A percentile compares a stretch with the other conserved stretches of the same genome.
These are phyloP conservation scores for Psephotus haematonotus DNA, from an alignment of 2,113 vertebrate genomes.

Conservation along the genomic window DNA sequence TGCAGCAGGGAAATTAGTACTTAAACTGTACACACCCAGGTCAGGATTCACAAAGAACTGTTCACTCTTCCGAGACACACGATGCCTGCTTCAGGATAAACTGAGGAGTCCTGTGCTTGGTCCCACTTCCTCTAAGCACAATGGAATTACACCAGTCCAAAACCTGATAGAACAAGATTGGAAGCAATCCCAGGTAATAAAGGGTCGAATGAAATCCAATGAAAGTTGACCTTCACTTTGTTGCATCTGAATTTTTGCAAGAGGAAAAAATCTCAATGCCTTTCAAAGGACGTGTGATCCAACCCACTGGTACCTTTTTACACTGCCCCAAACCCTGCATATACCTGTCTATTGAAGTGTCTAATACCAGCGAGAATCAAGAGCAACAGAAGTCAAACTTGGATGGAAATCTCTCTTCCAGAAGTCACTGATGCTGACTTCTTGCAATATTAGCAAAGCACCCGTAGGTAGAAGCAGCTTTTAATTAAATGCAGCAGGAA, in stretches of 20 bases:
- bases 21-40: neutral
- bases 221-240: neutral
- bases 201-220: neutral
- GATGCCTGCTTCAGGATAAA: neutral
- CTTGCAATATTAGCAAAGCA: neutral
- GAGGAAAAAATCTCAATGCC: neutral
- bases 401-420: neutral
- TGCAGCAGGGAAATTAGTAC: neutral
- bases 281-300: neutral
- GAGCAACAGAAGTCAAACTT: neutral
- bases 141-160: neutral
- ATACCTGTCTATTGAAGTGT: neutral
- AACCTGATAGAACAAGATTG: neutral
- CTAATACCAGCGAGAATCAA: neutral
- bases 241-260: neutral
- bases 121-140: neutral
- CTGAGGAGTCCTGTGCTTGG: neutral
- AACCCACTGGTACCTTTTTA: neutral
- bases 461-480: neutral
- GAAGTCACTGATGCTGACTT: neutral
- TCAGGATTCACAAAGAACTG: neutral
- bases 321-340: neutral
- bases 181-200: neutral
- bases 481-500: neutral
- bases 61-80: neutral